Evolutionary conservation across 2,797 vertebrate genomes (phyloP).

Genomic region (Periparus ater): DNA sequence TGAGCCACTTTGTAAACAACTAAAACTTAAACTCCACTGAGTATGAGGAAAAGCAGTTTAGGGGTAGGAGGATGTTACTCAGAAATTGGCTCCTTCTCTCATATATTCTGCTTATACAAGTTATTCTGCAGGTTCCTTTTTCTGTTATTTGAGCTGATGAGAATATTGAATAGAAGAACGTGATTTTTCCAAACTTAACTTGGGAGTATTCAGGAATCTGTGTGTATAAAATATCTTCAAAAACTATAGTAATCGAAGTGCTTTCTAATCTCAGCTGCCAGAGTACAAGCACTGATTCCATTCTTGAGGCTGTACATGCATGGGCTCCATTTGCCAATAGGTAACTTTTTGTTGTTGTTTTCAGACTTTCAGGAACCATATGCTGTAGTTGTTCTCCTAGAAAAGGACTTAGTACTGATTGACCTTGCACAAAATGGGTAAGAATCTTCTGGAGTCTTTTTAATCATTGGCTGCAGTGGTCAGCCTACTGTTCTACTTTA

Average conservation of each 20-base stretch:
- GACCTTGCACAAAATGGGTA: constrained; percentile 99
- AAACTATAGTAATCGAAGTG: not conserved
- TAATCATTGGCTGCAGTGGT: not conserved
- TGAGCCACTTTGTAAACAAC: not conserved
- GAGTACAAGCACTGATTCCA: not conserved
- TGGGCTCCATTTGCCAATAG: not conserved
- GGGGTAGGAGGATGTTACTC: not conserved
- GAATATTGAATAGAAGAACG: not conserved
- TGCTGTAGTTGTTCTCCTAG: constrained; percentile 96
- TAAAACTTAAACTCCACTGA: not conserved
- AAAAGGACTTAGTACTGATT: constrained; percentile 99
- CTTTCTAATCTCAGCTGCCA: not conserved
- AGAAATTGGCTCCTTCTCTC: not conserved
- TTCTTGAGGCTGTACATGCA: not conserved
- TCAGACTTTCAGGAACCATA: constrained; percentile 99
- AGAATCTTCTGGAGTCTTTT: constrained; percentile 48
- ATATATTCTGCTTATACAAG: not conserved
- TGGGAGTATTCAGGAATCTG: not conserved
- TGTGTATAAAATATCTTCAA: not conserved
- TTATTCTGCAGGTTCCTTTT: not conserved
- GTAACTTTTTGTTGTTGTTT: not conserved
- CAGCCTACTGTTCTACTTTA: not conserved
- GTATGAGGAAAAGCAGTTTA: not conserved
- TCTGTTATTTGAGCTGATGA: not conserved
- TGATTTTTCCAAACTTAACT: not conserved